A percentile compares a stretch with the other conserved stretches of the same genome.
These are phyloP conservation scores for Drymodes brunneopygia DNA, from an alignment of 2,113 vertebrate genomes.

Conservation along the genomic window DNA sequence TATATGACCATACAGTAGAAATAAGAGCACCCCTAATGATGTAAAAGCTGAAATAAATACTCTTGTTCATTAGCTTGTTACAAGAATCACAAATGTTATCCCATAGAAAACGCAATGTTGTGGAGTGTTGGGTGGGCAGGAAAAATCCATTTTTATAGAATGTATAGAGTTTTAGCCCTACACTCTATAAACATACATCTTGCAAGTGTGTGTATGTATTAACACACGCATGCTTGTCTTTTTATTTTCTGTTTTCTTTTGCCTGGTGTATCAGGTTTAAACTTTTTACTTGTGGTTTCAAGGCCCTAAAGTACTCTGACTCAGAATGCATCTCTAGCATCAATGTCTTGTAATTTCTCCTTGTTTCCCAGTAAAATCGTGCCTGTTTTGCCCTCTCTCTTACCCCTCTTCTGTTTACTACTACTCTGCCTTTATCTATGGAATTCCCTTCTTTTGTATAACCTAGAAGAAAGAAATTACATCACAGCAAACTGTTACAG, in stretches of 20 bases:
- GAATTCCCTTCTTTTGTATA: neutral
- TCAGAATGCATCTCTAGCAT: neutral
- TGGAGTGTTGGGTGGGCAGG: neutral
- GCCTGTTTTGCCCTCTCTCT: neutral
- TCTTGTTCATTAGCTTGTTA: neutral
- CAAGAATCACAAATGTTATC: rapidly evolving
- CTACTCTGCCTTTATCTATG: neutral
- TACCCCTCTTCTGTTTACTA: neutral
- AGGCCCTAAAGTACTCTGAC: neutral
- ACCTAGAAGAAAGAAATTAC: neutral
- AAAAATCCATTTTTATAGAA: neutral
- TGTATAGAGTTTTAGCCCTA: neutral
- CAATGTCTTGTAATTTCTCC: neutral
- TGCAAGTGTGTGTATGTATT: rapidly evolving
- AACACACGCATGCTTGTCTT: neutral
- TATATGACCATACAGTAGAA: neutral
- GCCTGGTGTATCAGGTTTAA: neutral
- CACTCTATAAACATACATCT: neutral
- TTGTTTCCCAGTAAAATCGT: neutral
- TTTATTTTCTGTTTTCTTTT: neutral
- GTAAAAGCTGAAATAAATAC: neutral
- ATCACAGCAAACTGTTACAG: neutral
- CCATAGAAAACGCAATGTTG: neutral
- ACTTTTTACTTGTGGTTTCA: neutral
- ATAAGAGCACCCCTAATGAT: neutral